Conservation (phyloP, 92 coral and sea anemone species). For the Zoanthus gigantus region DNA sequence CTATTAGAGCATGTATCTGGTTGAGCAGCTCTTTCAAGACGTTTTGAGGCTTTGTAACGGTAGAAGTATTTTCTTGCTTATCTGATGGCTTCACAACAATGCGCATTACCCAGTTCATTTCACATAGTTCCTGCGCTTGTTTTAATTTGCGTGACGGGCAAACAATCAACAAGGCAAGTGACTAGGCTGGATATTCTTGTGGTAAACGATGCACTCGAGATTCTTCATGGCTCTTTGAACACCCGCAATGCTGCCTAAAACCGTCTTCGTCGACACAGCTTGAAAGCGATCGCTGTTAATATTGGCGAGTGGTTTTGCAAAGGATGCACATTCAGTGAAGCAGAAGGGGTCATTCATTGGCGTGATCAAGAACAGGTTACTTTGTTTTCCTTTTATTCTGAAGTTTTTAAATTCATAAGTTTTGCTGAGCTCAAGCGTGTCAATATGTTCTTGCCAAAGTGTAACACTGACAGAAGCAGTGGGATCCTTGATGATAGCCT, state of each 20-base stretch:
- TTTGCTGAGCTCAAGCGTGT: conserved; percentile 28
- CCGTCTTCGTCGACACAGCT: conserved; percentile 38
- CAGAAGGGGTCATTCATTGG: conserved; percentile 47
- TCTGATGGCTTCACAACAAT: conserved; percentile 1
- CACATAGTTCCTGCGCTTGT: conserved; percentile 19
- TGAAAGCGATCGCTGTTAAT: conserved; percentile 47
- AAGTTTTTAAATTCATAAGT: conserved; percentile 23
- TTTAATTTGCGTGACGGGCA: conserved; percentile 28
- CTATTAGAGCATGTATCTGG: background rate
- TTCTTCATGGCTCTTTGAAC: conserved; percentile 38
- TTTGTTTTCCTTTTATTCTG: conserved; percentile 36
- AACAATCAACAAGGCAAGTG: conserved; percentile 10
- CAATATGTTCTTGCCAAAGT: conserved; percentile 39
- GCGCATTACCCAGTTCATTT: conserved; percentile 16
- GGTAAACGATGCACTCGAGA: conserved; percentile 28
- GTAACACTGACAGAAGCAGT: conserved; percentile 37
- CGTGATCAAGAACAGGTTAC: conserved; percentile 24
- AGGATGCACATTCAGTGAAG: conserved; percentile 37
- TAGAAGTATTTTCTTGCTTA: background rate
- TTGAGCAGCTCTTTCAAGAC: conserved; percentile 16
- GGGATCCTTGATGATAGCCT: conserved; percentile 32
- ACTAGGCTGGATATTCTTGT: conserved; percentile 19
- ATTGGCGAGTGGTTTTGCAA: conserved; percentile 22
- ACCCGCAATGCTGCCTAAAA: conserved; percentile 27
- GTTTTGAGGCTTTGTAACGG: conserved; percentile 21